Evolutionary conservation across 2,888 invertebrate species (phyloP).

Genomic region (Euphydryas editha): DNA sequence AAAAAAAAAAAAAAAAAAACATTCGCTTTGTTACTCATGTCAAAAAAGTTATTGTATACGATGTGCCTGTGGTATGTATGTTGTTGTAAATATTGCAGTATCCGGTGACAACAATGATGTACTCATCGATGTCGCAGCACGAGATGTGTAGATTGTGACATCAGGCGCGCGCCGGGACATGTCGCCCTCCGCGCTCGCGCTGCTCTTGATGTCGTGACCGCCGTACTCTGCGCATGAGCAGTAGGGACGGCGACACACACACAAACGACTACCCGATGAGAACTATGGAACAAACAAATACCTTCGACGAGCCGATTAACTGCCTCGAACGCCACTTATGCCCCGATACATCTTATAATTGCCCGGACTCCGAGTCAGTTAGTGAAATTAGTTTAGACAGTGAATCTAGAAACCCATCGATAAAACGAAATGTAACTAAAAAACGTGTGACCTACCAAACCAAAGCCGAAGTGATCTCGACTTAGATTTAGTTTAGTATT

Average conservation of each 20-base stretch:
- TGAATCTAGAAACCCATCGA: slow-evolving; percentile 70
- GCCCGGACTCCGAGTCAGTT: slow-evolving; percentile 70
- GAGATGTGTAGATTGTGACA: slow-evolving; percentile 88
- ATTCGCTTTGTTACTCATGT: neutral
- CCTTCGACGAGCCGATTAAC: slow-evolving; percentile 67
- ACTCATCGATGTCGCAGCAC: slow-evolving; percentile 86
- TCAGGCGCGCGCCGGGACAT: slow-evolving; percentile 76
- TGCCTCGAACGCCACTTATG: slow-evolving; percentile 65
- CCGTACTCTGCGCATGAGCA: slow-evolving; percentile 53
- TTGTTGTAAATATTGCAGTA: slow-evolving; percentile 65
- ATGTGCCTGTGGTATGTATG: neutral
- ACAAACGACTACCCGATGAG: slow-evolving; percentile 65
- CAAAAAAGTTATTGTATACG: too few relatives aligned
- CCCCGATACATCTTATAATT: slow-evolving; percentile 53
- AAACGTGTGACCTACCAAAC: slow-evolving; percentile 74
- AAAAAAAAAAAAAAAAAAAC: too few relatives aligned
- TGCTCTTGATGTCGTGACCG: slow-evolving; percentile 77
- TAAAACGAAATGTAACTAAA: slow-evolving; percentile 56
- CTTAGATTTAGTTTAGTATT: slow-evolving; percentile 44
- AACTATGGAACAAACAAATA: slow-evolving; percentile 54
- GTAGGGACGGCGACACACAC: slow-evolving; percentile 58
- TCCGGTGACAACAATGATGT: slow-evolving; percentile 82
- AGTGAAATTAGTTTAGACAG: slow-evolving; percentile 76
- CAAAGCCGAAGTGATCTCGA: slow-evolving; percentile 63
- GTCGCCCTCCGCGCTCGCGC: slow-evolving; percentile 64